A percentile compares a stretch with the other conserved stretches of the same genome.
Conservation (phyloP, 2,797 vertebrate genomes). For the Sibirionetta formosa region DNA sequence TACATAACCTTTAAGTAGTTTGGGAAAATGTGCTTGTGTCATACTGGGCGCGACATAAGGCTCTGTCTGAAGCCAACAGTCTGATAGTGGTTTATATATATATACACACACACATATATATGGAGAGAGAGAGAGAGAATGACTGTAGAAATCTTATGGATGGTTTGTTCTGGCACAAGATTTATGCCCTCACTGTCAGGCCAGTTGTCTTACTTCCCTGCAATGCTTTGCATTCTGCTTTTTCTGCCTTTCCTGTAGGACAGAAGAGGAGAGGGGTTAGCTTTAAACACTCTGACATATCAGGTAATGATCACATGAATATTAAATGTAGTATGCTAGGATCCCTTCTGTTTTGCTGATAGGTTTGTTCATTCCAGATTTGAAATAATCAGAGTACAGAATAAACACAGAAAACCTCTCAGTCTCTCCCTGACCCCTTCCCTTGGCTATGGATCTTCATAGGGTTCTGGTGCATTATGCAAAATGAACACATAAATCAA, state of each 20-base stretch:
- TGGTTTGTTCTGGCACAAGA: constrained; percentile 41
- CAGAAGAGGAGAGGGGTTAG: not conserved
- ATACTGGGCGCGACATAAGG: constrained; percentile 59
- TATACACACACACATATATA: not conserved
- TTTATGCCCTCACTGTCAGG: constrained; percentile 8
- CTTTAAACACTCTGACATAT: not conserved
- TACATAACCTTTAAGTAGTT: constrained; percentile 80
- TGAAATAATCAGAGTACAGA: not conserved
- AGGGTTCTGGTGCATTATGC: not conserved
- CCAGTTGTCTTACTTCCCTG: not conserved
- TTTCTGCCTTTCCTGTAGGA: not conserved
- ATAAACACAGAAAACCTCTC: not conserved
- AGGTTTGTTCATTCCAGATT: not conserved
- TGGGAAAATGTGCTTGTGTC: constrained; percentile 71
- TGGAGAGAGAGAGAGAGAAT: not conserved
- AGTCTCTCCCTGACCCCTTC: not conserved
- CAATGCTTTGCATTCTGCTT: not conserved
- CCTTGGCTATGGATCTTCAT: accelerated
- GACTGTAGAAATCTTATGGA: constrained; percentile 51
- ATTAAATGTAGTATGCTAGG: not conserved
- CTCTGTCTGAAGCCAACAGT: constrained; percentile 51
- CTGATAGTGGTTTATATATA: not conserved
- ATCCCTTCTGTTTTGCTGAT: not conserved
- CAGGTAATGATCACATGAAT: not conserved
- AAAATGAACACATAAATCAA: constrained; percentile 30